Evolutionary conservation across 2,888 invertebrate species (phyloP).

Genomic region (Hartigia nigra): DNA sequence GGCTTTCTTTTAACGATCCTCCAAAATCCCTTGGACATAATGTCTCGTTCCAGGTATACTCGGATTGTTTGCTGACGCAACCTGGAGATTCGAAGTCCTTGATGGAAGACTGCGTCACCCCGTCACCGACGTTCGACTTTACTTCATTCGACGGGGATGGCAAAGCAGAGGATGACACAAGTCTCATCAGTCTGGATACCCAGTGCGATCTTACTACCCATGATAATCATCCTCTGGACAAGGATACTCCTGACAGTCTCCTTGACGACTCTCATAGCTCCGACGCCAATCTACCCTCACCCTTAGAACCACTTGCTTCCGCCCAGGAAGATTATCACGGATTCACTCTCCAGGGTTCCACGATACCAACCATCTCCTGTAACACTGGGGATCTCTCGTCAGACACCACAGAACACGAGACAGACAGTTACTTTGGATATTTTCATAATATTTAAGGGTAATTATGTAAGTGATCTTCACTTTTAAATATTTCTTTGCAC

Average conservation of each 20-base stretch:
- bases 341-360: conserved; percentile 71
- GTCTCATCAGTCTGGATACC: conserved; percentile 61
- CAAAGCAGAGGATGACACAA: conserved; percentile 60
- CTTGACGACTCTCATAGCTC: conserved; percentile 48
- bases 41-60: conserved; percentile 45
- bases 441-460: conserved; percentile 48
- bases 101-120: conserved; percentile 48
- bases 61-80: conserved; percentile 30
- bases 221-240: conserved; percentile 45
- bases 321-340: conserved; percentile 71
- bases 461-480: not conserved
- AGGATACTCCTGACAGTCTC: conserved; percentile 43
- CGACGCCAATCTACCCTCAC: conserved; percentile 54
- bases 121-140: conserved; percentile 63
- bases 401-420: conserved; percentile 42
- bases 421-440: conserved; percentile 47
- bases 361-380: conserved; percentile 76
- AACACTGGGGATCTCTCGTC: conserved; percentile 70
- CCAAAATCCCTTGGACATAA: not conserved
- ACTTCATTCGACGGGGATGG: conserved; percentile 57
- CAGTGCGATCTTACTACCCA: conserved; percentile 51
- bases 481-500: not conserved
- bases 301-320: conserved; percentile 62
- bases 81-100: conserved; percentile 23
- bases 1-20: not conserved